A percentile compares a stretch with the other conserved stretches of the same genome.
Evolutionary conservation across 2,888 invertebrate genomes (phyloP).

Genomic region (Epinotia ramella): DNA sequence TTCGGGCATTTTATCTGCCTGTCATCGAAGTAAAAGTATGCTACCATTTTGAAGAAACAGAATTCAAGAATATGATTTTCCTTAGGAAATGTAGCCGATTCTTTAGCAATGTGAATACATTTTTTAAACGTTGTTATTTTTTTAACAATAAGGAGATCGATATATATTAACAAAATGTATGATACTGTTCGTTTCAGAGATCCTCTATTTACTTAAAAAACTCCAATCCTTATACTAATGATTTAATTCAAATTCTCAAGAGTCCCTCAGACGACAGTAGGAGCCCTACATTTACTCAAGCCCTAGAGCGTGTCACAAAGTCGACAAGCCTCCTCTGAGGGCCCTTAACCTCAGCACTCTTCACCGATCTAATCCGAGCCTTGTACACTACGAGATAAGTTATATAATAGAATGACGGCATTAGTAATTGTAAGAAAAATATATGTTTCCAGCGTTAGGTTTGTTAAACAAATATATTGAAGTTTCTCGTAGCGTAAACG

Average conservation of each 20-base stretch:
- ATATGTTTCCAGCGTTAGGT: constrained; percentile 4
- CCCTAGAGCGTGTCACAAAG: constrained; percentile 33
- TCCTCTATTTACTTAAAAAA: not conserved
- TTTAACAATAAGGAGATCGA: too few relatives aligned
- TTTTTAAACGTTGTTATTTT: too few relatives aligned
- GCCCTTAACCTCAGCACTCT: constrained; percentile 27
- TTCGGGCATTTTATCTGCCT: not conserved
- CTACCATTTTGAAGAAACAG: too few relatives aligned
- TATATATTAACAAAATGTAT: too few relatives aligned
- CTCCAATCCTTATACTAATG: constrained; percentile 16
- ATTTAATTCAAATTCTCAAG: constrained; percentile 37
- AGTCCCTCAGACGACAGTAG: constrained; percentile 5
- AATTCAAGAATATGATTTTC: too few relatives aligned
- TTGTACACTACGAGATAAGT: not conserved
- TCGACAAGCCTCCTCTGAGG: constrained; percentile 30
- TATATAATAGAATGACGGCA: not conserved
- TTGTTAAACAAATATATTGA: constrained; percentile 37
- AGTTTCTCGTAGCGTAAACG: constrained; percentile 21
- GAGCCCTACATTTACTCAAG: constrained; percentile 38
- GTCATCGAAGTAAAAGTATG: not conserved
- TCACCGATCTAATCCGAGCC: constrained; percentile 8
- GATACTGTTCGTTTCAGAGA: not conserved
- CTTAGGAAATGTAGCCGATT: too few relatives aligned
- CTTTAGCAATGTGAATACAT: too few relatives aligned
- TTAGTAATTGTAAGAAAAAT: constrained; percentile 37